These are phyloP conservation scores for Heterocephalus glaber DNA, from an alignment of 2,113 vertebrate genomes.

Conservation along the genomic window DNA sequence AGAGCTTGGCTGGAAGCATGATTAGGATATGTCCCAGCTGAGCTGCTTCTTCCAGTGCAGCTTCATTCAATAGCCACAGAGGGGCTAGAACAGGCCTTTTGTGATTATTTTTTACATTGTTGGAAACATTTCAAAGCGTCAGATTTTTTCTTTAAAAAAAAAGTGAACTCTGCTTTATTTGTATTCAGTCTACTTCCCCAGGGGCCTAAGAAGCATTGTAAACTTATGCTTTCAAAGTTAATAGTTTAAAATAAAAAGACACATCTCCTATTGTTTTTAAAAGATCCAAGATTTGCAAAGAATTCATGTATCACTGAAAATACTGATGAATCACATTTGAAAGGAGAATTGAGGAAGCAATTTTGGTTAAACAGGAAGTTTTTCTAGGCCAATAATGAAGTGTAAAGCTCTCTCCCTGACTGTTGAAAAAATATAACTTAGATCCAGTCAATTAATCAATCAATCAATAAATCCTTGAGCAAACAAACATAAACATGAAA, in stretches of 20 bases:
- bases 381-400: constrained; percentile 71
- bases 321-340: constrained; percentile 54
- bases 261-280: background rate
- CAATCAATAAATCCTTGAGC: constrained; percentile 33
- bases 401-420: constrained; percentile 62
- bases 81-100: constrained; percentile 69
- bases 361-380: constrained; percentile 66
- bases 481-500: constrained; percentile 64
- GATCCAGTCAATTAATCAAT: constrained; percentile 41
- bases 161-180: constrained; percentile 61
- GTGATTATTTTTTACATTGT: constrained; percentile 73
- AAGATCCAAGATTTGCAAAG: constrained; percentile 40
- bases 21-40: constrained; percentile 75
- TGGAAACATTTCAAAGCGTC: constrained; percentile 76
- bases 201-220: constrained; percentile 17
- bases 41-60: constrained; percentile 69
- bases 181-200: constrained; percentile 56
- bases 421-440: constrained; percentile 56
- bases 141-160: background rate
- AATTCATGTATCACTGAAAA: constrained; percentile 47
- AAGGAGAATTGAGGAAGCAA: constrained; percentile 62
- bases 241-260: constrained; percentile 56
- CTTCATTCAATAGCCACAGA: constrained; percentile 73
- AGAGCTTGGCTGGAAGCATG: constrained; percentile 72
- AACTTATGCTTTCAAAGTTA: constrained; percentile 54